Evolutionary conservation across 2,797 vertebrate species (phyloP).

Genomic region (Labeo calbasu): DNA sequence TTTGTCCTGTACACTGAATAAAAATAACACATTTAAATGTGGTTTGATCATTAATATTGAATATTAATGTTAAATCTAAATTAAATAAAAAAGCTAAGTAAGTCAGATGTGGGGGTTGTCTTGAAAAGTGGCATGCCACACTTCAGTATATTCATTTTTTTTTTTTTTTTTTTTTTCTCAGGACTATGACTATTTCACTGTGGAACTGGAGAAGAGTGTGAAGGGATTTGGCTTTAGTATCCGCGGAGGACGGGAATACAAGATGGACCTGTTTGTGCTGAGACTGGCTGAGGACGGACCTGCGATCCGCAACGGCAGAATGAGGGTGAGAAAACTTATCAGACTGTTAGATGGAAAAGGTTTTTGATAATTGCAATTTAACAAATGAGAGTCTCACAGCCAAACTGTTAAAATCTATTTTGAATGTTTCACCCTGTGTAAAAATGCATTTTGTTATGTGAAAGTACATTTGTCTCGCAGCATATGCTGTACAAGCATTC

Average conservation of each 20-base stretch:
- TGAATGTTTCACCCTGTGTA: background rate
- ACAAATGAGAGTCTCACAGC: background rate
- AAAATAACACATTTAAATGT: background rate
- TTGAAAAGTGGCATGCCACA: slow-evolving; percentile 2
- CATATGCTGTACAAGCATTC: background rate
- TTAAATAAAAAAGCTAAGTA: background rate
- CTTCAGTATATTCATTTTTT: slow-evolving; percentile 28
- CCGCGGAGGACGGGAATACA: slow-evolving; percentile 96
- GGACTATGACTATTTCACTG: slow-evolving; percentile 99
- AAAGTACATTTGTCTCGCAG: background rate
- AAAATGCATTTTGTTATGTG: background rate
- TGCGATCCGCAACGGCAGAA: slow-evolving; percentile 95
- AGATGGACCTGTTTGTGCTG: slow-evolving; percentile 98
- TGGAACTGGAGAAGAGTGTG: slow-evolving; percentile 96
- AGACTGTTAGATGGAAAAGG: background rate
- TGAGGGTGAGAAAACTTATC: slow-evolving; percentile 87
- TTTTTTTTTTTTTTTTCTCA: slow-evolving; percentile 61
- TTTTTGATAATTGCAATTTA: background rate
- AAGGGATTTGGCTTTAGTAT: slow-evolving; percentile 99
- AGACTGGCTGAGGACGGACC: slow-evolving; percentile 97
- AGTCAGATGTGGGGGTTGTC: background rate
- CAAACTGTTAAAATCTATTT: background rate
- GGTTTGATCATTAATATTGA: background rate
- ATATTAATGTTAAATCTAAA: background rate
- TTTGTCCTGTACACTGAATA: background rate